Evolutionary conservation across 2,797 vertebrate species (phyloP).

Genomic region (Pristis pectinata): DNA sequence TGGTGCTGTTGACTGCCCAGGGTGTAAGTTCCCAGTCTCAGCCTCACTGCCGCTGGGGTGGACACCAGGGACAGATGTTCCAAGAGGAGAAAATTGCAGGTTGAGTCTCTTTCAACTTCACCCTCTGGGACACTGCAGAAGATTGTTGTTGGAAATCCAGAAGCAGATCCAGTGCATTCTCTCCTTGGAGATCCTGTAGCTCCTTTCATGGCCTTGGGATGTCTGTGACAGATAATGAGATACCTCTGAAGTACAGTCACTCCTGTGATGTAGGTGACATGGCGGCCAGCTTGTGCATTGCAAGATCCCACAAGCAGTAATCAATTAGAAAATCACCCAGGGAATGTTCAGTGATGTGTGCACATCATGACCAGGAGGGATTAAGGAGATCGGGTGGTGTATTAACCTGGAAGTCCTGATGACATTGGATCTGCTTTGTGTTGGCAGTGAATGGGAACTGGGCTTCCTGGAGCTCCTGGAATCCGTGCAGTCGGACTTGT

Average conservation of each 20-base stretch:
- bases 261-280: background rate
- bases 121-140: background rate
- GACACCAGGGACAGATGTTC: background rate
- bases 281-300: background rate
- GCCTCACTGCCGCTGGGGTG: background rate
- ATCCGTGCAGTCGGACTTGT: slow-evolving; percentile 20
- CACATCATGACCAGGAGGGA: background rate
- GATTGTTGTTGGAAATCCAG: background rate
- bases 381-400: background rate
- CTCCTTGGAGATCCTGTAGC: background rate
- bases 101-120: background rate
- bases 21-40: background rate
- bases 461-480: slow-evolving; percentile 30
- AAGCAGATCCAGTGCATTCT: background rate
- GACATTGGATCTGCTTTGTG: background rate
- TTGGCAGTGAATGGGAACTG: slow-evolving; percentile 32
- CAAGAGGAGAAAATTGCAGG: background rate
- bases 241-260: no score
- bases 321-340: background rate
- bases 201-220: background rate
- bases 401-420: background rate
- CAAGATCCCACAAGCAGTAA: background rate
- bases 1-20: background rate
- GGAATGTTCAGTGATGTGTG: background rate
- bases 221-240: background rate